These are phyloP conservation scores for Thysanoteuthis rhombus DNA, from an alignment of 2,888 invertebrate genomes.

Conservation along the genomic window DNA sequence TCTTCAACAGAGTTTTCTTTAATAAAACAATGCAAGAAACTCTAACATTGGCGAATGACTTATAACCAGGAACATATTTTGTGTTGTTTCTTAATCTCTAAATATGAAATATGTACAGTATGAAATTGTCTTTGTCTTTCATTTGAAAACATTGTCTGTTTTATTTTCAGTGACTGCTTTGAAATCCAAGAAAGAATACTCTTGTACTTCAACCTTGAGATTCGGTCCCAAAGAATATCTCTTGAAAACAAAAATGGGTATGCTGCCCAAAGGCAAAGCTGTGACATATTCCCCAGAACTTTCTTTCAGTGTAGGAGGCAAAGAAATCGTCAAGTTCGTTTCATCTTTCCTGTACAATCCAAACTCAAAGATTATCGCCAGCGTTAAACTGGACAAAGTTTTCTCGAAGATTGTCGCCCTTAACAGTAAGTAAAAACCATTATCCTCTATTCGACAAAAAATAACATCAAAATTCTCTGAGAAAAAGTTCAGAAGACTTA, in stretches of 20 bases:
- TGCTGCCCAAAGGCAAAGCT: background rate
- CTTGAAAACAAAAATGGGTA: background rate
- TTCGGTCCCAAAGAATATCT: background rate
- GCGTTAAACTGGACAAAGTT: background rate
- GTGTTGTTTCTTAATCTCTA: no score
- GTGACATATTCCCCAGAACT: background rate
- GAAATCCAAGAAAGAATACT: background rate
- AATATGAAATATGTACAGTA: no score
- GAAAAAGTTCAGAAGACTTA: no score
- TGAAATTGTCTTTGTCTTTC: background rate
- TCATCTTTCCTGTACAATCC: background rate
- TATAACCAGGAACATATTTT: no score
- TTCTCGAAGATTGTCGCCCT: background rate
- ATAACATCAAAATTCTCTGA: no score
- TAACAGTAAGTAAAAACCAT: background rate
- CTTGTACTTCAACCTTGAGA: background rate
- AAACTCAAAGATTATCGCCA: background rate
- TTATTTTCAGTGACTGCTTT: background rate
- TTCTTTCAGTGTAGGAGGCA: background rate
- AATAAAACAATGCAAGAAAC: no score
- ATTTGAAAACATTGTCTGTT: background rate
- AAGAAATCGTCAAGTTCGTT: background rate
- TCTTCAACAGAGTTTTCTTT: no score
- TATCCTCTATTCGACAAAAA: no score
- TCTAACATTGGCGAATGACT: no score